phyloP scores from a whole-genome alignment of 2,113 vertebrate species.

The Epinephelus fuscoguttatus region DNA sequence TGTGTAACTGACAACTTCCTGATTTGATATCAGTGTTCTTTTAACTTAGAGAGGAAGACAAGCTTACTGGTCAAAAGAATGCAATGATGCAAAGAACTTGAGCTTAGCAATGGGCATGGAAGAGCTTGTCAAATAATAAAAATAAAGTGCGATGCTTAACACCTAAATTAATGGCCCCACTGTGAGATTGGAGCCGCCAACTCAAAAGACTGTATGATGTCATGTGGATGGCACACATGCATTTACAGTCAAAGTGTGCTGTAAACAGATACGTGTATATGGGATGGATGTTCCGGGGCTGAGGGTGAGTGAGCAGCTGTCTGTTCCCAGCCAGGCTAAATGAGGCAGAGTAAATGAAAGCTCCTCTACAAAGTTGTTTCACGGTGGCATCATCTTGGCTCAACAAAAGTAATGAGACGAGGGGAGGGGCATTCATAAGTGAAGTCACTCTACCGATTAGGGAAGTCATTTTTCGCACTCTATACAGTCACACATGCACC shows the following conservation, averaged over 20 bases:
- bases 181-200: background rate
- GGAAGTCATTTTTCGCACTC: background rate
- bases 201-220: slow-evolving; percentile 5
- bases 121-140: background rate
- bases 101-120: background rate
- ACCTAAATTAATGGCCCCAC: background rate
- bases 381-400: slow-evolving; percentile 35
- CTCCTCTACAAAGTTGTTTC: slow-evolving; percentile 40
- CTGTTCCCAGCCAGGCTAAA: slow-evolving; percentile 59
- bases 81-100: background rate
- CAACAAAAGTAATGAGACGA: slow-evolving; percentile 35
- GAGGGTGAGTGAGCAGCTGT: slow-evolving; percentile 57
- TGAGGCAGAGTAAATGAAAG: slow-evolving; percentile 57
- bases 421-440: slow-evolving; percentile 1
- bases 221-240: background rate
- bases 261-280: slow-evolving; percentile 6
- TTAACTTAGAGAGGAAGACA: background rate
- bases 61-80: background rate
- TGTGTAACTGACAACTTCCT: background rate
- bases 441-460: background rate
- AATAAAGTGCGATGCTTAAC: too few species aligned
- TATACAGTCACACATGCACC: background rate
- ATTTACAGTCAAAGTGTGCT: slow-evolving; percentile 19
- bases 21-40: background rate
- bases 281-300: background rate